Evolutionary conservation across 2,888 invertebrate genomes (phyloP), one percentile per base, ranked within the genome.

Genomic region (Latrodectus hesperus): DNA sequence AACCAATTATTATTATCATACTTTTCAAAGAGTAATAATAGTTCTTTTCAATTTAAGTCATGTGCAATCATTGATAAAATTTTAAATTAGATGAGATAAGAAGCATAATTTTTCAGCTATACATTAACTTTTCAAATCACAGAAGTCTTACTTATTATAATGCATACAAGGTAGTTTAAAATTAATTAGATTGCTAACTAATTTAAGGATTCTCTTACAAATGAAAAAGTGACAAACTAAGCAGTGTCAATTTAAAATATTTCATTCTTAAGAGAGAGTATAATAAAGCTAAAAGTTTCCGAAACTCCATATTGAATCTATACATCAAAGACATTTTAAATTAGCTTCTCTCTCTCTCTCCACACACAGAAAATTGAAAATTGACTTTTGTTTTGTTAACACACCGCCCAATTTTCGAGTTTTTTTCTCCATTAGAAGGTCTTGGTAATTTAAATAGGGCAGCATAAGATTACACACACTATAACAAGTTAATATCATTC

Each of bases 401-500:
- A 60, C 60, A n/a, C 60, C 60, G 10, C n/a, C 60, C 60, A 60
- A 60, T 60, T 60, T 60, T 6, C 10, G 60, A 60, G n/a, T n/a
- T 16, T n/a, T 60, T 60, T 60, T n/a, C 12, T 9, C 60, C 60
- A 16, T 16, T 60, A 16, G 12, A n/a, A 60, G 10, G 6, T 60
- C 60, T 60, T 60, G 16, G 60, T 60, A 60, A 60, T 60, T 60
- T 60, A 60, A 60, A 60, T 60, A 60, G 60, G 1, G 38, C 60
- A n/a, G 55, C 55, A 3, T 12, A 55, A 16, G 60, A 60, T 60
- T n/a, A 60, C 60, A 60, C 60, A 60, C 60, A 60, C 38, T 38
- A 38, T 60, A 60, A n/a, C 60, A 60, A n/a, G 60, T 60, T 60
- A 60, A 60, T 60, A 60, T 60, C 60, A 60, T 60, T 60, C 22